phyloP scores from a whole-genome alignment of 2,797 vertebrate species.

The Diplodus puntazzo region DNA sequence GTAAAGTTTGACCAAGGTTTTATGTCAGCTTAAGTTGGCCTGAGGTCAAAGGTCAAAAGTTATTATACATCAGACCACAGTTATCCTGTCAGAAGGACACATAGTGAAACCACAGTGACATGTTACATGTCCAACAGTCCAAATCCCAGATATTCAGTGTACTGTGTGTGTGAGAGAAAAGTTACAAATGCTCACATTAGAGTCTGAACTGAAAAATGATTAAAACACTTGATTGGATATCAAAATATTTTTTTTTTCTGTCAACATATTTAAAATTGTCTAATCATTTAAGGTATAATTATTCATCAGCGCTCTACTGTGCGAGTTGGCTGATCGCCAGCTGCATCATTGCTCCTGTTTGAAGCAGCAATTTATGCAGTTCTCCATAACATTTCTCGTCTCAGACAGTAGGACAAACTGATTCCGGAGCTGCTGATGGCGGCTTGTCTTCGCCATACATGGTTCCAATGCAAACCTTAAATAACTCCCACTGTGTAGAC shows the following conservation, averaged over 20 bases:
- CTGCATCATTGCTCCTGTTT: not conserved
- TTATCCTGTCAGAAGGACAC: not conserved
- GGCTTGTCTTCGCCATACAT: not conserved
- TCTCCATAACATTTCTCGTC: not conserved
- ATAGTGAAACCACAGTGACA: not conserved
- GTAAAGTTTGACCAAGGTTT: not conserved
- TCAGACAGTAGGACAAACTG: not conserved
- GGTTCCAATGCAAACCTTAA: not conserved
- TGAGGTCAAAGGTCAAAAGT: not conserved
- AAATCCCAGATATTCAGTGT: not conserved
- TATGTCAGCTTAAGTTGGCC: not conserved
- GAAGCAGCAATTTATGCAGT: too few species aligned
- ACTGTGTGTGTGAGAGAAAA: not conserved
- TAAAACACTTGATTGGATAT: not conserved
- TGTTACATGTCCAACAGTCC: too few species aligned
- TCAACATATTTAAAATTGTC: not conserved
- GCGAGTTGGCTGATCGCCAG: not conserved
- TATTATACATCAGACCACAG: not conserved
- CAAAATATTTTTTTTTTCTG: not conserved
- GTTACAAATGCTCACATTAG: not conserved
- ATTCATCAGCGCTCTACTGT: not conserved
- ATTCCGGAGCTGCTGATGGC: not conserved
- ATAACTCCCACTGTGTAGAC: conserved; percentile 23
- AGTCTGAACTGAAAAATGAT: not conserved
- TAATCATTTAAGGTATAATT: not conserved